Percentiles rank a stretch among this genome's conserved stretches.
Conservation (phyloP, 2,797 vertebrate species). For the Lepus townsendii region DNA sequence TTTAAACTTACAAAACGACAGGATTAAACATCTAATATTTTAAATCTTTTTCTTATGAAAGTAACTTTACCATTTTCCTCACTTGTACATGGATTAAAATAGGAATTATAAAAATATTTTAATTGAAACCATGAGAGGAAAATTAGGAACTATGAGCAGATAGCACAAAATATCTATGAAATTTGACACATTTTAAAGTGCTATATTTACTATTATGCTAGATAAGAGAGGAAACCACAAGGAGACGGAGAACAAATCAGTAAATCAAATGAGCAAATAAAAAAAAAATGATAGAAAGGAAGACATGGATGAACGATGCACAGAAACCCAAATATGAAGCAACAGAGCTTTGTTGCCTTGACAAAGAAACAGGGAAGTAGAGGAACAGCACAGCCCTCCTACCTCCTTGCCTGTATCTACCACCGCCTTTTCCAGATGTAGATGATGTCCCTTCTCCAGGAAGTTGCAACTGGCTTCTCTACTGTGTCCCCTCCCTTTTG, state of each 20-base stretch:
- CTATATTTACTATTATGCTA: neutral
- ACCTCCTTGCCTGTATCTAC: no score
- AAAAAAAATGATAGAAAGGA: neutral
- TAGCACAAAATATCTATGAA: neutral
- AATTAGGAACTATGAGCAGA: neutral
- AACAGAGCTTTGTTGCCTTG: neutral
- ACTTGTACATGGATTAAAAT: neutral
- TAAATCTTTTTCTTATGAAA: conserved; percentile 36
- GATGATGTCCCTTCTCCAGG: neutral
- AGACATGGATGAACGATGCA: neutral
- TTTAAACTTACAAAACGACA: neutral
- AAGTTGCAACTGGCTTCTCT: neutral
- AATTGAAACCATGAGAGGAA: neutral
- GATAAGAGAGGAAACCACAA: neutral
- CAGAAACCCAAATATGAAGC: neutral
- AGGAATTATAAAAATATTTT: neutral
- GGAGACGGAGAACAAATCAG: neutral
- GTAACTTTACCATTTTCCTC: conserved; percentile 17
- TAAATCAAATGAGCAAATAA: neutral
- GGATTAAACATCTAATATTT: conserved; percentile 24
- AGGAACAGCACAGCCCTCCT: neutral
- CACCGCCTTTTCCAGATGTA: neutral
- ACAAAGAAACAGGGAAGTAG: neutral
- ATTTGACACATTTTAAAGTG: neutral
- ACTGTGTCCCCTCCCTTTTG: neutral